Evolutionary conservation across 2,888 invertebrate species (phyloP).

Genomic region (Panopea generosa): DNA sequence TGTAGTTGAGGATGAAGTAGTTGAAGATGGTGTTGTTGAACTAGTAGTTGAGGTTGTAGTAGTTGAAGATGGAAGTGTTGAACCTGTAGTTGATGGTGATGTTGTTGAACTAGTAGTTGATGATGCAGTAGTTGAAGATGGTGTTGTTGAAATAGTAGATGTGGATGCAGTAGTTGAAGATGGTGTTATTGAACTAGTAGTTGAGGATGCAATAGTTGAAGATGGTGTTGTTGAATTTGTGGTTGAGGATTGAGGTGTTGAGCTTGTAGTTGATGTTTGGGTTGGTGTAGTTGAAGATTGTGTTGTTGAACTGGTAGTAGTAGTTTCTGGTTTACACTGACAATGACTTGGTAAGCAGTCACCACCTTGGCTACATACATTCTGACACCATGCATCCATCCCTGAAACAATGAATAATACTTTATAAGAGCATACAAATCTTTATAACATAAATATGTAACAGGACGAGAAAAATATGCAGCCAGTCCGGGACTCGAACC

Average conservation of each 20-base stretch:
- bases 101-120: conserved; percentile 4
- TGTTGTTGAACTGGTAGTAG: no score
- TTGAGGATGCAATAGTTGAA: conserved; percentile 9
- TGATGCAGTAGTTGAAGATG: conserved; percentile 7
- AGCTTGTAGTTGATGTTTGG: background rate
- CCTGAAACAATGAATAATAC: conserved; percentile 22
- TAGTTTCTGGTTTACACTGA: conserved; percentile 22
- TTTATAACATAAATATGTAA: no score
- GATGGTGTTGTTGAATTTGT: no score
- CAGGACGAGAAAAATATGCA: no score
- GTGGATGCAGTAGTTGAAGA: conserved; percentile 9
- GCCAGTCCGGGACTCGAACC: no score
- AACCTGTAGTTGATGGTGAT: conserved; percentile 7
- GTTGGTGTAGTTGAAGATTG: conserved; percentile 11
- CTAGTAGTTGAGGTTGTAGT: conserved; percentile 12
- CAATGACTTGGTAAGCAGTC: conserved; percentile 44
- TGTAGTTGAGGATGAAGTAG: background rate
- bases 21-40: conserved; percentile 7
- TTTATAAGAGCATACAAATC: background rate
- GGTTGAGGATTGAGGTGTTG: no score
- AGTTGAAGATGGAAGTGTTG: background rate
- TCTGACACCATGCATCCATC: conserved; percentile 49
- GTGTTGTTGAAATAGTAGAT: background rate
- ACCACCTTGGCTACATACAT: conserved; percentile 20
- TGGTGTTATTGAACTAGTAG: conserved; percentile 8